Percentiles rank a stretch among this genome's conserved stretches.
Conservation (phyloP, 2,113 vertebrate genomes). For the Thryonomys swinderianus region DNA sequence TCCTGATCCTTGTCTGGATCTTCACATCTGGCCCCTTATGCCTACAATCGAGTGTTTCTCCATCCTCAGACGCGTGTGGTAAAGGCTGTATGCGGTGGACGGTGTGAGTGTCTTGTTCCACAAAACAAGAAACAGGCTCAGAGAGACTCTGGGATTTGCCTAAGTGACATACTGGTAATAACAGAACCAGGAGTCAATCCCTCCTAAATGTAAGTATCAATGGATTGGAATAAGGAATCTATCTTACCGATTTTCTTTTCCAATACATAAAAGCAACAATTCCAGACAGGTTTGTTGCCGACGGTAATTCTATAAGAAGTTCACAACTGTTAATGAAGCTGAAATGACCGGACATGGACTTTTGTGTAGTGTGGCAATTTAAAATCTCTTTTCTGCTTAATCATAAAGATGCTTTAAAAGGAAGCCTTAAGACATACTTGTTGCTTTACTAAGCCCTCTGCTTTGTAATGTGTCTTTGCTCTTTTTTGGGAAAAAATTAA, state of each 20-base stretch:
- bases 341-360: not conserved
- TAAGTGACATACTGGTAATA: not conserved
- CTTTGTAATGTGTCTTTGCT: constrained; percentile 9
- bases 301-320: not conserved
- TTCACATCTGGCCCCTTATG: not conserved
- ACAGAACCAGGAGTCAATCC: not conserved
- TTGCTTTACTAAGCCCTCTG: constrained; percentile 24
- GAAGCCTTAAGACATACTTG: constrained; percentile 15
- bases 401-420: constrained; percentile 40
- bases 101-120: not conserved
- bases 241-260: constrained; percentile 16
- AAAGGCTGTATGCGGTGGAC: not conserved
- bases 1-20: not conserved
- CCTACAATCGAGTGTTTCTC: not conserved
- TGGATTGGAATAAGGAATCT: constrained; percentile 9
- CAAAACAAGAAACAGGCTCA: constrained; percentile 10
- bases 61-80: not conserved
- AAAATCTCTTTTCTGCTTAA: constrained; percentile 7
- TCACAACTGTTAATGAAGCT: not conserved
- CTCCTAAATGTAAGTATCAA: not conserved
- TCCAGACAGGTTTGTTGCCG: not conserved
- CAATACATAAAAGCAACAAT: not conserved
- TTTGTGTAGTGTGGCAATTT: not conserved
- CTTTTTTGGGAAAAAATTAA: constrained; percentile 57
- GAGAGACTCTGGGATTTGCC: not conserved